Evolutionary conservation across 2,888 invertebrate species (phyloP).

Genomic region (Nemurella pictetii): DNA sequence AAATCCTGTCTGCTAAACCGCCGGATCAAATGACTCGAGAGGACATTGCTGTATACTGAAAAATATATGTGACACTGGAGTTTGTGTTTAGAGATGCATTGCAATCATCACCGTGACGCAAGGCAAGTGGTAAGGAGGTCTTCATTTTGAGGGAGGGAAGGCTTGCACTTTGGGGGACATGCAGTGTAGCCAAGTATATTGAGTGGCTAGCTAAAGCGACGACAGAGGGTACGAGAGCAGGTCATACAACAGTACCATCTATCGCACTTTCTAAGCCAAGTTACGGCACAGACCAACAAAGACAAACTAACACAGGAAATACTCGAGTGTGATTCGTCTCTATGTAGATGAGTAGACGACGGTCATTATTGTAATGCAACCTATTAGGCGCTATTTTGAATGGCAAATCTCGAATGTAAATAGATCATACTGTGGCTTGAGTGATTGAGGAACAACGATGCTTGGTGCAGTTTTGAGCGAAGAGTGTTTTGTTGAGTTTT

Average conservation of each 20-base stretch:
- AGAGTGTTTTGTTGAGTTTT: background rate
- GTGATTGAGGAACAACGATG: background rate
- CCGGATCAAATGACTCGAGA: too few species aligned
- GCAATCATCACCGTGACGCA: too few species aligned
- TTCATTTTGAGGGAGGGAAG: too few species aligned
- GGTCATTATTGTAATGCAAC: background rate
- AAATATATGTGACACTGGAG: too few species aligned
- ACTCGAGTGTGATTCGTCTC: constrained; percentile 3
- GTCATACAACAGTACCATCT: background rate
- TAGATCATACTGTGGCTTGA: background rate
- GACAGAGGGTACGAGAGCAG: background rate
- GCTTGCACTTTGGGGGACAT: background rate
- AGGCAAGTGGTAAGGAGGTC: too few species aligned
- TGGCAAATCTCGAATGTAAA: background rate
- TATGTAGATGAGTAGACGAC: background rate
- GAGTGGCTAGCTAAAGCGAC: background rate
- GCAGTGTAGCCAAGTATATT: background rate
- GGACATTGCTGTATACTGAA: too few species aligned
- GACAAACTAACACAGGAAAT: background rate
- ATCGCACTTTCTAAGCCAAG: background rate
- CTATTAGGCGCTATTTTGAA: background rate
- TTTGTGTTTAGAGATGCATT: too few species aligned
- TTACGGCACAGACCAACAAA: background rate
- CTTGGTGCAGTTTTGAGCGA: too few species aligned
- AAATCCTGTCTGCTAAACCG: too few species aligned